Base-by-base conservation (phyloP, 2,888 invertebrate genomes). In the Leucozona laternaria region DNA sequence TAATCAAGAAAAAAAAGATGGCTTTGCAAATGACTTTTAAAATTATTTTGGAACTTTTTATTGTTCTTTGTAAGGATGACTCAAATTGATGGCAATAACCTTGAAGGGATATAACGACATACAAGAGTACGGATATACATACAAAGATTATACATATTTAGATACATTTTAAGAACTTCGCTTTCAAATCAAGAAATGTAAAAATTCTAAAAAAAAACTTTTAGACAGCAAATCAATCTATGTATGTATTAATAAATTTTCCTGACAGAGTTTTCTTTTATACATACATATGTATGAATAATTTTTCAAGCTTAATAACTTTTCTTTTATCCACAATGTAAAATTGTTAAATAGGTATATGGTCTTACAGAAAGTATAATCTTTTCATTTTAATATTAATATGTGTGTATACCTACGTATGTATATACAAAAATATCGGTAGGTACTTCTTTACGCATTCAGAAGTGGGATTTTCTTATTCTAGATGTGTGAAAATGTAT, bases 21-120 rank as follows among this genome's bases (percentile, higher is more conserved):
- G 25, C 25, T 62, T 62, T 17, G 40, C 43, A 62, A 62, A 62
- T 25, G n/a, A 43, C 62, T 62, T 62, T 62, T n/a, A 43, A 43
- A 34, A 62, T 60, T 60, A 15, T 40, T 57, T 43, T 28, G 11
- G n/a, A 28, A 45, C 62, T 62, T 62, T 62, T 20, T 40, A 15
- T 25, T 40, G 60, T 25, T 40, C 22, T 43, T 40, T 22, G 13
- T 40, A 6, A 50, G 25, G 53, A 62, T 28, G 43, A 62, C 6
- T 62, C 43, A 43, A 62, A 43, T 43, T 62, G 28, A 62, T 62
- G 43, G n/a, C n/a, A 62, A 43, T 43, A 62, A 11, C 40, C 25
- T 62, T 43, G 62, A 62, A 25, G 22, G 25, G 15, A 40, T 2
- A 57, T n/a, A 58, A 40, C 1, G 25, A 57, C 31, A 17, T 10